Base-by-base conservation (phyloP, 2,888 invertebrate species). In the Xestoiulus laeticollis region DNA sequence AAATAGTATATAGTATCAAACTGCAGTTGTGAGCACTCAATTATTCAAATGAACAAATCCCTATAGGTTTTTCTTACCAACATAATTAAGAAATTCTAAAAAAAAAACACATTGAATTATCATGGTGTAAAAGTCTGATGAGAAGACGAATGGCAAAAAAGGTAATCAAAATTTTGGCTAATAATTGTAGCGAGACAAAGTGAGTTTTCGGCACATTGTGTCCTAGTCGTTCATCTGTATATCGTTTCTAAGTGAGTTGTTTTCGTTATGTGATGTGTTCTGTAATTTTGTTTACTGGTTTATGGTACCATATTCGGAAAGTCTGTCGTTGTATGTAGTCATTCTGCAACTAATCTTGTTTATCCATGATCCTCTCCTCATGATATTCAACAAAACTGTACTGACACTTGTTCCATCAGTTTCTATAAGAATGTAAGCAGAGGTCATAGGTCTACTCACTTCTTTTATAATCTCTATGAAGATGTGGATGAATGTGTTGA, bases 401-500 rank as follows among this genome's bases (percentile, higher is more conserved):
- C 6, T 59, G n/a, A n/a, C n/a, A n/a, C n/a, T n/a, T n/a, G n/a
- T n/a, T n/a, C n/a, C n/a, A n/a, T n/a, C n/a, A n/a, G n/a, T 59
- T n/a, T 4, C 59, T n/a, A n/a, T 1, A n/a, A n/a, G 5, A 59
- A 59, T n/a, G 6, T n/a, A n/a, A 59, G 53, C 53, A 32, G 30
- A 14, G 8, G 33, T 10, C 33, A 16, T 33, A n/a, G 43, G 84
- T n/a, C 43, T 33, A 84, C 33, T 84, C 43, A 84, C 22, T 1
- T 33, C n/a, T 33, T 43, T 84, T 84, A 84, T 38, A 33, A n/a
- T 43, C 43, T 33, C 33, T 84, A 38, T 83, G 22, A 87, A 89
- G 89, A 89, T 88, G 89, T 89, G 48, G 88, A 89, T 85, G 89
- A 89, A 53, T 89, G 89, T 87, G 30, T 43, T 22, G 89, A 89